phyloP scores from a whole-genome alignment of 2,888 invertebrate species.

The Ypsolopha scabrella region DNA sequence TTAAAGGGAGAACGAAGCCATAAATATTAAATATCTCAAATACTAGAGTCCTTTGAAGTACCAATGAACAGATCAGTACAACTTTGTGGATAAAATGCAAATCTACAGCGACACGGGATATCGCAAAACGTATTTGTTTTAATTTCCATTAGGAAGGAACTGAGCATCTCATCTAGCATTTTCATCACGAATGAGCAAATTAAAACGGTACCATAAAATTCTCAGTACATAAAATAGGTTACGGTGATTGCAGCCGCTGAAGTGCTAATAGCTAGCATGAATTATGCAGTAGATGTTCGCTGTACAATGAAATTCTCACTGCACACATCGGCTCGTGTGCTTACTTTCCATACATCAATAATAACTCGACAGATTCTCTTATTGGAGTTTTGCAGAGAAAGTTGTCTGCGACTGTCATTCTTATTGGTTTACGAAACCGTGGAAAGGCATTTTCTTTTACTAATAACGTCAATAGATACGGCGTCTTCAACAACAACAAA shows the following conservation, averaged over 20 bases:
- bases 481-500: too few relatives aligned
- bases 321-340: conserved; percentile 1
- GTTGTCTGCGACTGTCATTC: not conserved
- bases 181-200: not conserved
- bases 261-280: conserved; percentile 7
- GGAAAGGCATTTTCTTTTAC: too few relatives aligned
- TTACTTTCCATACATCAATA: conserved; percentile 3
- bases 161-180: not conserved
- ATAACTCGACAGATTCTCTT: not conserved
- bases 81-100: not conserved
- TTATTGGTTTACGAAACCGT: too few relatives aligned
- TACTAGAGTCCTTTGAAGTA: too few relatives aligned
- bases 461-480: too few relatives aligned
- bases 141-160: not conserved
- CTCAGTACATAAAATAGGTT: conserved; percentile 46
- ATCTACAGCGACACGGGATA: too few relatives aligned
- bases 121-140: not conserved
- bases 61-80: not conserved
- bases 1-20: too few relatives aligned
- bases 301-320: conserved; percentile 25
- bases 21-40: too few relatives aligned
- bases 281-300: conserved; percentile 41
- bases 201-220: conserved; percentile 18
- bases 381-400: not conserved
- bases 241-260: conserved; percentile 15